A percentile compares a stretch with the other conserved stretches of the same genome.
These are phyloP conservation scores for Mus minutoides DNA, from an alignment of 2,797 vertebrate species.

Conservation along the genomic window DNA sequence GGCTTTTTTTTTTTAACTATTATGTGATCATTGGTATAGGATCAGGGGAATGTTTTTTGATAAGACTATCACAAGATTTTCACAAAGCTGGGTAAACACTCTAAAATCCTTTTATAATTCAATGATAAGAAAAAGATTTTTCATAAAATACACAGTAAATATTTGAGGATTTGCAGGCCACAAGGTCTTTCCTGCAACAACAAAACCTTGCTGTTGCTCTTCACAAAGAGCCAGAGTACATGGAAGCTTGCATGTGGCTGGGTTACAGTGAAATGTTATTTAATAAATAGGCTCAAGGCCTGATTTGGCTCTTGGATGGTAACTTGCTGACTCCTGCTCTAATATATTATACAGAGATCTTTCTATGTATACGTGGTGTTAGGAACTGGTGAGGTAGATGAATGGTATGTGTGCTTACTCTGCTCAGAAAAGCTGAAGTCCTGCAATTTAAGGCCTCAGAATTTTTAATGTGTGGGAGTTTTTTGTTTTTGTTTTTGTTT, in stretches of 20 bases:
- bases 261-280: constrained; percentile 45
- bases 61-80: constrained; percentile 26
- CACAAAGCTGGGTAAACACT: neutral
- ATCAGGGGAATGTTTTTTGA: neutral
- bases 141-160: neutral
- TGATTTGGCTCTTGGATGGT: neutral
- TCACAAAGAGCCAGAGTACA: neutral
- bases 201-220: neutral
- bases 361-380: constrained; percentile 23
- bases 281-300: neutral
- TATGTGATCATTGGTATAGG: neutral
- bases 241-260: neutral
- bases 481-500: too few species aligned
- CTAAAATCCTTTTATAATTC: constrained; percentile 18
- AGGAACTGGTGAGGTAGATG: neutral
- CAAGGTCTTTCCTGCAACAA: neutral
- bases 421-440: constrained; percentile 2
- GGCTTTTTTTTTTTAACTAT: constrained; percentile 45
- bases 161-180: neutral
- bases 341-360: constrained; percentile 7
- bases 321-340: constrained; percentile 14
- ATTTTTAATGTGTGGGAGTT: neutral
- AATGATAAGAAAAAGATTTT: neutral
- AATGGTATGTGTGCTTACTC: neutral
- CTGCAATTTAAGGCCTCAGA: neutral